Conservation (phyloP, 2,113 vertebrate genomes). For the Callipepla squamata region DNA sequence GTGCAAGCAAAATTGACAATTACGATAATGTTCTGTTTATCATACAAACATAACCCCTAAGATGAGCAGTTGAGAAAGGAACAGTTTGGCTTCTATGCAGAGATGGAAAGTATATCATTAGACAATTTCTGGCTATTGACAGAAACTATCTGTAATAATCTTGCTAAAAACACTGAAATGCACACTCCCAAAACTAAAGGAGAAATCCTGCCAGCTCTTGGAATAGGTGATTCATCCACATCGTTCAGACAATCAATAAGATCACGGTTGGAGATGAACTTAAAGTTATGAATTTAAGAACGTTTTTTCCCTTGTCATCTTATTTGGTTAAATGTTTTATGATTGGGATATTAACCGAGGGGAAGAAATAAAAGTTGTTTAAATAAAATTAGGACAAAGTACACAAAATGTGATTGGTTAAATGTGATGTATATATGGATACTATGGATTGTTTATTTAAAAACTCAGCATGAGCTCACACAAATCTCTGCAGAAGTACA, state of each 20-base stretch:
- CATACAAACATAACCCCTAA: neutral
- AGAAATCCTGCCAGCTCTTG: slow-evolving; percentile 1
- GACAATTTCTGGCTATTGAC: neutral
- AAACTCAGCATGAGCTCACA: neutral
- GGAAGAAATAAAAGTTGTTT: neutral
- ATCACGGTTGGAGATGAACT: neutral
- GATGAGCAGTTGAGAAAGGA: neutral
- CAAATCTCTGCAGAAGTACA: neutral
- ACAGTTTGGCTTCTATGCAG: neutral
- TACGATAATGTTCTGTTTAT: slow-evolving; percentile 3
- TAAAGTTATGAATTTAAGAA: slow-evolving; percentile 23
- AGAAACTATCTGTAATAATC: neutral
- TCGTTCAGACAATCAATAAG: slow-evolving; percentile 9
- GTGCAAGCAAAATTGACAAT: slow-evolving; percentile 10
- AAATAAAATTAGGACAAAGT: neutral
- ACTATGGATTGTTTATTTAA: neutral
- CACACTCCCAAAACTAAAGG: neutral
- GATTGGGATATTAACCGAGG: neutral
- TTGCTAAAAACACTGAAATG: slow-evolving; percentile 25
- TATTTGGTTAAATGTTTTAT: slow-evolving; percentile 6
- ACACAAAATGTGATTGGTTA: neutral
- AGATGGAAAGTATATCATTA: slow-evolving; percentile 3
- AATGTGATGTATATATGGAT: neutral
- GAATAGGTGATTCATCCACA: neutral
- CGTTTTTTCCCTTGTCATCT: neutral